These are phyloP conservation scores for Perdix hodgsoniae DNA, from an alignment of 2,797 vertebrate species.

Conservation along the genomic window DNA sequence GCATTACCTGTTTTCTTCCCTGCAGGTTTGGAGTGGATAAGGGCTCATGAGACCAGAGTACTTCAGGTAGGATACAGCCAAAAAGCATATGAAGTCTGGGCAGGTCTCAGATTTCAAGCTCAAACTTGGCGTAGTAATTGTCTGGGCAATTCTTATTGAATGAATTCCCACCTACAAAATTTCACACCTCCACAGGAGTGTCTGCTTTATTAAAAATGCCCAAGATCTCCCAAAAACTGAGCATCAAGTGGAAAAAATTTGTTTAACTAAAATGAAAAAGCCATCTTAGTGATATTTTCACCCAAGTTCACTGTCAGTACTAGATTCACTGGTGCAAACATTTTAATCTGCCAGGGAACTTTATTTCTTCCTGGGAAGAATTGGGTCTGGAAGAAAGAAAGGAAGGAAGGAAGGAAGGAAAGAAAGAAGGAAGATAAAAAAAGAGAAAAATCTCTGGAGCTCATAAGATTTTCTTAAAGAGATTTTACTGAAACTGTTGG, in stretches of 20 bases:
- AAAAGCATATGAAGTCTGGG: background rate
- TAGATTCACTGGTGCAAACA: background rate
- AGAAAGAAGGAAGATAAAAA: background rate
- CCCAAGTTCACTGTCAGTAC: background rate
- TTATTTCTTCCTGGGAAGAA: background rate
- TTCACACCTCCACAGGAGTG: background rate
- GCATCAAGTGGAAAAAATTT: background rate
- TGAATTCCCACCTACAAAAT: background rate
- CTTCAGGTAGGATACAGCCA: background rate
- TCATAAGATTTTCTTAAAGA: background rate
- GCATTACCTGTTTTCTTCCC: background rate
- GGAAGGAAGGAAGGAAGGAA: background rate
- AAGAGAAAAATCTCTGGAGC: background rate
- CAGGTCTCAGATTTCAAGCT: constrained; percentile 18
- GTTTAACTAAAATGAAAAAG: background rate
- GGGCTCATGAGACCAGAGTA: background rate
- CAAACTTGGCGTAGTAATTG: background rate
- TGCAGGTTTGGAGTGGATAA: background rate
- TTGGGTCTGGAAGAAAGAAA: background rate
- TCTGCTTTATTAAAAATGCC: constrained; percentile 10
- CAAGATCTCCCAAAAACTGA: background rate
- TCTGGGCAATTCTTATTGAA: background rate
- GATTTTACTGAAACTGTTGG: background rate
- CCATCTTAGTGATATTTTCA: background rate
- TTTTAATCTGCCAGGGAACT: constrained; percentile 24